Evolutionary conservation across 2,888 invertebrate species (phyloP).

Genomic region (Acleris holmiana): DNA sequence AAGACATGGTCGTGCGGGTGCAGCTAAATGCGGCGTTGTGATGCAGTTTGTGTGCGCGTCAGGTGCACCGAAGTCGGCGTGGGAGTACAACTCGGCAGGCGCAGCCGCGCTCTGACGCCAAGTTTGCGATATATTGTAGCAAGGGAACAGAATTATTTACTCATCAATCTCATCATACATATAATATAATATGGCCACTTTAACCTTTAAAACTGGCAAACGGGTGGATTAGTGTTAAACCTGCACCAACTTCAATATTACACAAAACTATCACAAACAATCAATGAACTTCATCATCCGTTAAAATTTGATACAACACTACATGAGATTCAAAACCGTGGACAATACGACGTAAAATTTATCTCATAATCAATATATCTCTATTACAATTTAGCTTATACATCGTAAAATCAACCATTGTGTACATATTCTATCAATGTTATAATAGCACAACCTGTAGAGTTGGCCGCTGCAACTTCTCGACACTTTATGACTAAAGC

Average conservation of each 20-base stretch:
- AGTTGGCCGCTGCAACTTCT: slow-evolving; percentile 68
- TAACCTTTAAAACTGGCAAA: slow-evolving; percentile 30
- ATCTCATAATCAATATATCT: slow-evolving; percentile 34
- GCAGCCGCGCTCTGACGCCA: neutral
- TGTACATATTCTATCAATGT: slow-evolving; percentile 41
- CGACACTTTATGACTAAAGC: slow-evolving; percentile 62
- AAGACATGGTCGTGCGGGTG: slow-evolving; percentile 28
- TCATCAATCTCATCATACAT: slow-evolving; percentile 20
- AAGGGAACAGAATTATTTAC: slow-evolving; percentile 9
- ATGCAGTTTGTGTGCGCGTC: slow-evolving; percentile 20
- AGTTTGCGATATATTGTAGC: slow-evolving; percentile 4
- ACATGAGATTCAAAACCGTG: slow-evolving; percentile 52
- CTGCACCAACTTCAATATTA: slow-evolving; percentile 44
- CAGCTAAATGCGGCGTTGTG: slow-evolving; percentile 34
- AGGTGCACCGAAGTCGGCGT: too few species aligned
- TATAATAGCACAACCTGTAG: slow-evolving; percentile 73
- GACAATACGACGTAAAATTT: slow-evolving; percentile 38
- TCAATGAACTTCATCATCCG: slow-evolving; percentile 41
- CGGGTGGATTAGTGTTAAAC: slow-evolving; percentile 25
- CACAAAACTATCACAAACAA: slow-evolving; percentile 41
- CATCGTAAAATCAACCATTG: slow-evolving; percentile 41
- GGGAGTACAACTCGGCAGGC: neutral
- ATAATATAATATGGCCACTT: slow-evolving; percentile 34
- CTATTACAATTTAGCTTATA: slow-evolving; percentile 39
- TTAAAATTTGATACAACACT: slow-evolving; percentile 41